Conservation (phyloP, 2,797 vertebrate genomes). For the Aythya fuligula region DNA sequence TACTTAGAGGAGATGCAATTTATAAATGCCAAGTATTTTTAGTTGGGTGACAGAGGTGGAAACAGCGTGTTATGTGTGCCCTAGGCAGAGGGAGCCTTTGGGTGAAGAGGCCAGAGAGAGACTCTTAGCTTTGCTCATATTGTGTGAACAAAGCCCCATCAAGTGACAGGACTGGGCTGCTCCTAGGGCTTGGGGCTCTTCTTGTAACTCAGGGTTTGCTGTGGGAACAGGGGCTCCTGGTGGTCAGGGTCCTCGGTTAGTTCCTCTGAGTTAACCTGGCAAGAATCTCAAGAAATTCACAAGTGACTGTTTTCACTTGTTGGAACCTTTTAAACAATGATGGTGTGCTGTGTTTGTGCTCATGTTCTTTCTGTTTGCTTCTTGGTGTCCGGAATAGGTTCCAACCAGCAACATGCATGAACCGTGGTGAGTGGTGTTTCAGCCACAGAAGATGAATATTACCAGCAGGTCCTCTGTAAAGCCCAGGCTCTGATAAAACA, state of each 20-base stretch:
- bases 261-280: background rate
- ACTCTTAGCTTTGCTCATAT: background rate
- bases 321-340: background rate
- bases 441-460: background rate
- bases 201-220: background rate
- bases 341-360: background rate
- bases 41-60: background rate
- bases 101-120: background rate
- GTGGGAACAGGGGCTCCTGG: background rate
- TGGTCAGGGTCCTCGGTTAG: background rate
- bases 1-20: background rate
- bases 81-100: background rate
- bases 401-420: background rate
- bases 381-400: background rate
- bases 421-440: fast-evolving
- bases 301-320: background rate
- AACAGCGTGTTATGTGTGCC: background rate
- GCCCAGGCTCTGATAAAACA: background rate
- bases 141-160: background rate
- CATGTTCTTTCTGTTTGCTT: background rate
- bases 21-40: background rate
- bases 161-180: background rate
- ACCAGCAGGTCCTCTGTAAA: background rate
- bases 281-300: background rate
- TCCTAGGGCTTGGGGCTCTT: background rate